Evolutionary conservation across 2,888 invertebrate species (phyloP), one percentile per base, ranked within the genome.

Genomic region (Meta bourneti): DNA sequence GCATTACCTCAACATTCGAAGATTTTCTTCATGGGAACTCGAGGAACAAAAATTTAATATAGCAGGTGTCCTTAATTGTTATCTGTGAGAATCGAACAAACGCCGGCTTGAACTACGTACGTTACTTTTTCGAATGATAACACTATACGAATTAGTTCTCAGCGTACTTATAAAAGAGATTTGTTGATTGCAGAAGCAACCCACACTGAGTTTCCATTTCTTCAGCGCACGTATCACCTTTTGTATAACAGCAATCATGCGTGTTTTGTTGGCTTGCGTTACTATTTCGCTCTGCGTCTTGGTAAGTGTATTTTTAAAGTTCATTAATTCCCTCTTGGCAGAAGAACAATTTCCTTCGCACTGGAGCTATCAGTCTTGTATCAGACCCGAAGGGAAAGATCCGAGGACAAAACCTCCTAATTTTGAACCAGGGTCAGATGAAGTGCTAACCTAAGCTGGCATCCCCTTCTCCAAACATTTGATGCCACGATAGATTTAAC

Each of bases 261-360:
- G 78, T 49, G 69, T 85, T 70, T 48, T 78, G 34, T 85, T 85
- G 51, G 51, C 77, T 20, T 85, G 85, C 61, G 48, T 85, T 69
- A 77, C 74, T n/a, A 52, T n/a, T 13, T 77, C 85, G 11, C 78
- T 85, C 13, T 69, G 77, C 16, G 78, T 85, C 7, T 77, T 85
- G 85, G 85, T 85, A 85, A 85, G 77, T n/a, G n/a, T n/a, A n/a
- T n/a, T n/a, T n/a, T n/a, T n/a, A n/a, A n/a, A n/a, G n/a, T n/a
- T n/a, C n/a, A n/a, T n/a, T n/a, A n/a, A n/a, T n/a, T n/a, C n/a
- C n/a, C n/a, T n/a, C n/a, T n/a, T n/a, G n/a, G n/a, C n/a, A n/a
- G n/a, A n/a, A n/a, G n/a, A n/a, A n/a, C n/a, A n/a, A n/a, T n/a
- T n/a, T n/a, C n/a, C n/a, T n/a, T n/a, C n/a, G n/a, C n/a, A n/a